phyloP scores from a whole-genome alignment of 2,113 vertebrate genomes.

The Pseudolaguvia tuberculata region DNA sequence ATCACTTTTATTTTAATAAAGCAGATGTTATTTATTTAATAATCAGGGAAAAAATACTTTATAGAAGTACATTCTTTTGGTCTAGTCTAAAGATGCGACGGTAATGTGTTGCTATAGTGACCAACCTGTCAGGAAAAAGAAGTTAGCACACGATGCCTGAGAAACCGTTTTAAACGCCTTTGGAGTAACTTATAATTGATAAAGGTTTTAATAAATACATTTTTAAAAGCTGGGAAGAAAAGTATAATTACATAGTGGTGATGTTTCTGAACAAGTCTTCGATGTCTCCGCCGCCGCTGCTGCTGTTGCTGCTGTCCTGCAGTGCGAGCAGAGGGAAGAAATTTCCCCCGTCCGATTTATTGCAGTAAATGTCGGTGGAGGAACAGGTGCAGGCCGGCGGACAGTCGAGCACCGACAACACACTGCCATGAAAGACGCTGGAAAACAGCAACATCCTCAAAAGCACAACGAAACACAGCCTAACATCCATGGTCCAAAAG shows the following conservation, averaged over 20 bases:
- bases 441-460: conserved; percentile 80
- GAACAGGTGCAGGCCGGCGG: conserved; percentile 84
- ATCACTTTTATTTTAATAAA: background rate
- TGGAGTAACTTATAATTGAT: background rate
- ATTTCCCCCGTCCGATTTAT: conserved; percentile 81
- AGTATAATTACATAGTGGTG: conserved; percentile 80
- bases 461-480: conserved; percentile 74
- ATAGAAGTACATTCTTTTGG: background rate
- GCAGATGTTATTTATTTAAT: background rate
- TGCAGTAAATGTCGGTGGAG: conserved; percentile 81
- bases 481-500: conserved; percentile 74
- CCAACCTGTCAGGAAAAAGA: conserved; percentile 18
- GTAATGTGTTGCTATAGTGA: conserved; percentile 32
- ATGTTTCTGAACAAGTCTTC: conserved; percentile 85
- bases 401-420: conserved; percentile 79
- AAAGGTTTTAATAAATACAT: background rate
- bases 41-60: background rate
- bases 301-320: conserved; percentile 77
- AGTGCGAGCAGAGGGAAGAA: conserved; percentile 84
- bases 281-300: conserved; percentile 78
- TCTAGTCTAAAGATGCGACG: background rate
- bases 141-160: background rate
- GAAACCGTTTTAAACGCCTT: background rate
- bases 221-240: background rate
- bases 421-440: conserved; percentile 79